phyloP scores from a whole-genome alignment of 2,113 vertebrate genomes.

The Nicator chloris region DNA sequence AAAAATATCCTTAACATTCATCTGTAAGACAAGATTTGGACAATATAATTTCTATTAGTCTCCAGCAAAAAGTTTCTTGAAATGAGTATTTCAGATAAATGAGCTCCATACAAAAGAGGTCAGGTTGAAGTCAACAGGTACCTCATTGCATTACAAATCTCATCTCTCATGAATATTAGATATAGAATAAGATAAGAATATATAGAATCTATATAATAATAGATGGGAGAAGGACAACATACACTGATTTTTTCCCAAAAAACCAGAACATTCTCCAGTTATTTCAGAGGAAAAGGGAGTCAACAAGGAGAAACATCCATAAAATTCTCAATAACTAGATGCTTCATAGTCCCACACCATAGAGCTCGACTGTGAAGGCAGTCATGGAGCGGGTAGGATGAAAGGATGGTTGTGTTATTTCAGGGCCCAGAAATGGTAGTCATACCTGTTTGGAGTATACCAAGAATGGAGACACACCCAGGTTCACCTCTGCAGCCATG shows the following conservation, averaged over 20 bases:
- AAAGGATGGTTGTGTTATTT: background rate
- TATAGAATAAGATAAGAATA: no score
- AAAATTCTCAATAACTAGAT: background rate
- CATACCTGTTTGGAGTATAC: background rate
- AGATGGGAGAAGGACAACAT: background rate
- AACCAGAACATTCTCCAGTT: background rate
- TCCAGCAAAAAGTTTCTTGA: background rate
- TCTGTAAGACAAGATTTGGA: background rate
- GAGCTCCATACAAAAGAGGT: background rate
- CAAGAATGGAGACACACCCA: background rate
- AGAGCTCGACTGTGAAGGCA: fast-evolving
- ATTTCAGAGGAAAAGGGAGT: background rate
- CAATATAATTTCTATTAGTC: background rate
- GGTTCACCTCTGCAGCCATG: background rate
- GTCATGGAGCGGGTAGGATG: fast-evolving
- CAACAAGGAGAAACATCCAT: background rate
- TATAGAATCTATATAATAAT: no score
- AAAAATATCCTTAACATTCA: background rate
- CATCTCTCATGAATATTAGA: background rate
- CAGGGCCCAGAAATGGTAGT: background rate
- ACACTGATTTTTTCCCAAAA: background rate
- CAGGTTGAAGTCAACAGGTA: background rate
- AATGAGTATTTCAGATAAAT: background rate
- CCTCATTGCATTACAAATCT: background rate
- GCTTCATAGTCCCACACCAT: background rate